Evolutionary conservation across 2,797 vertebrate species (phyloP), one percentile per base, ranked within the genome.

Genomic region (Mus spretus): DNA sequence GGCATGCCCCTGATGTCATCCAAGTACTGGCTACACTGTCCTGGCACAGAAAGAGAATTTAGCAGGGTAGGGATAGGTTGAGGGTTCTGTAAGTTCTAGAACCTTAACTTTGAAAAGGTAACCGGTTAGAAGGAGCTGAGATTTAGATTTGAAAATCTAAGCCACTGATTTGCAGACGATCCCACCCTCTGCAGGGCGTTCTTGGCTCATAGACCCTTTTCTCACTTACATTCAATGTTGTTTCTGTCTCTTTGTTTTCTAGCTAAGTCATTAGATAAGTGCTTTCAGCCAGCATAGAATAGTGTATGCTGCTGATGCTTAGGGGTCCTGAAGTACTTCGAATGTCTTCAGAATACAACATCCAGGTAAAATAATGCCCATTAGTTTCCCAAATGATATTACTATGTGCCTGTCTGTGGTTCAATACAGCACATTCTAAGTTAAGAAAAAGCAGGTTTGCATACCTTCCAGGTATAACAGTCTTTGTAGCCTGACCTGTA

Each of bases 241-340:
- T 84, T 94, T 67, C 67, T n/a, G 4, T 65, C 28, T 95, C 22
- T 47, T 83, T 91, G n/a, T 84, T 90, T 84, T 61, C 40, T 80
- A 72, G 12, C 19, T 31, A 75, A 72, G 90, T 85, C 67, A 6
- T 40, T 19, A 53, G 4, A 8, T 82, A 70, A 31, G n/a, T 88
- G 31, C 13, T 78, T 90, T 90, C 61, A 59, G n/a, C 50, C 5
- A 53, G 2, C 12, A 31, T 19, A 53, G 63, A 65, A 44, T 19
- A 9, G 14, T 3, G 22, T 14, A 17, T 0, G 4, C 50, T 31
- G 24, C n/a, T 44, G 40, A 28, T 5, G 19, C 9, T 22, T 57
- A 55, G 50, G 22, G 31, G n/a, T 57, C 6, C 2, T 28, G 17
- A 88, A 40, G 67, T 40, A 57, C 44, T 77, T 86, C 70, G 6